These are phyloP conservation scores for Thalassophryne amazonica DNA, from an alignment of 2,797 vertebrate species.

Conservation along the genomic window DNA sequence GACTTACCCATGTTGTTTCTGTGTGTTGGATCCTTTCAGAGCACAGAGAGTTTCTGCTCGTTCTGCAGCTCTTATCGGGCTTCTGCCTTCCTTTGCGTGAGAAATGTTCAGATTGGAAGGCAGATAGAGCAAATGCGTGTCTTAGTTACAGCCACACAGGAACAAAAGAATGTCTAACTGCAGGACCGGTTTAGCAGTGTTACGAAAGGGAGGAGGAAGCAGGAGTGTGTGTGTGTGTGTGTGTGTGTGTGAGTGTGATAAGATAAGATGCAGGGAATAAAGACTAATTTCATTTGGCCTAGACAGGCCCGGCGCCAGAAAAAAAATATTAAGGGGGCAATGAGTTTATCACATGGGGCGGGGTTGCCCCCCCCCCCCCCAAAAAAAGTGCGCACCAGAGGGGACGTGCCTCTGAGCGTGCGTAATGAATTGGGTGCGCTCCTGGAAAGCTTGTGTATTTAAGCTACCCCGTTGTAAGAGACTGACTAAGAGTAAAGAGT, in stretches of 20 bases:
- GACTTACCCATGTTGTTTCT: slow-evolving; percentile 35
- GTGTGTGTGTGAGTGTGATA: slow-evolving; percentile 13
- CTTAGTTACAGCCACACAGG: not conserved
- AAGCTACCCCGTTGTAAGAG: no score
- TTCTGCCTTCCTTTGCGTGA: slow-evolving; percentile 27
- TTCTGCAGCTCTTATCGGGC: slow-evolving; percentile 28
- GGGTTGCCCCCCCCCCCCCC: no score
- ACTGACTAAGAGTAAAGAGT: no score
- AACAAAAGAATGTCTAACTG: slow-evolving; percentile 7
- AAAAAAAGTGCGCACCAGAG: no score
- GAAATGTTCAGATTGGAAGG: slow-evolving; percentile 19
- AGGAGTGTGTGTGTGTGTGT: slow-evolving; percentile 4
- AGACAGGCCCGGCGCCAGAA: no score
- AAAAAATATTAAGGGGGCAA: no score
- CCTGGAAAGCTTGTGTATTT: no score
- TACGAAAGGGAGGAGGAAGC: slow-evolving; percentile 19
- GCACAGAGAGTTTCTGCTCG: not conserved
- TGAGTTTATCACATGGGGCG: no score
- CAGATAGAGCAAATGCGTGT: slow-evolving; percentile 7
- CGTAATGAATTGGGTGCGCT: no score
- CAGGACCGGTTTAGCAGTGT: slow-evolving; percentile 24
- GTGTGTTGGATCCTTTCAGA: not conserved
- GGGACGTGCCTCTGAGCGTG: no score
- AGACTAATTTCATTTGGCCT: no score
- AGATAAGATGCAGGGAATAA: no score